Percentiles rank a stretch among this genome's conserved stretches.
Evolutionary conservation across 2,113 vertebrate species (phyloP).

Genomic region (Dromaius novaehollandiae): DNA sequence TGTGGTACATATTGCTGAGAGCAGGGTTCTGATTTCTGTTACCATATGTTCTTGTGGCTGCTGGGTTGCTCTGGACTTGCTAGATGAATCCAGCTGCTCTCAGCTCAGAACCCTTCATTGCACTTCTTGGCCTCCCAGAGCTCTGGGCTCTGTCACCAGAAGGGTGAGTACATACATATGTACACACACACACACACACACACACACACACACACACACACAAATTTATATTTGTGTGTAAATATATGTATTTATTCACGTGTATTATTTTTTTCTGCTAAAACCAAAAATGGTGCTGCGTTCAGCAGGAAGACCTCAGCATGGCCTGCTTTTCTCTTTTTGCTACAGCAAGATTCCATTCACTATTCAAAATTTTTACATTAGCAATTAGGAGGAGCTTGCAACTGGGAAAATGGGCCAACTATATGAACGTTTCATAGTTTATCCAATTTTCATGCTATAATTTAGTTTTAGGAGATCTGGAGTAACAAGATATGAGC

Average conservation of each 20-base stretch:
- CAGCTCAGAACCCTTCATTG: not conserved
- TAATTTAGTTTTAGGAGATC: conserved; percentile 39
- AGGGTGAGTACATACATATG: not conserved
- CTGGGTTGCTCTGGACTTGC: not conserved
- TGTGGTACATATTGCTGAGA: not conserved
- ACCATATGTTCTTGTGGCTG: not conserved
- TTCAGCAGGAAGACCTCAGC: not conserved
- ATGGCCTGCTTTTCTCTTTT: not conserved
- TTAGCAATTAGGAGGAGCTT: not conserved
- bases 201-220: too few species aligned
- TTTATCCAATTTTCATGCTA: conserved; percentile 45
- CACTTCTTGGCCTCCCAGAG: not conserved
- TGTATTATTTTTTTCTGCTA: not conserved
- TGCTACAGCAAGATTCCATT: not conserved
- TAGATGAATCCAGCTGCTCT: conserved; percentile 21
- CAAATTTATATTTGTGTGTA: not conserved
- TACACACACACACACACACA: not conserved
- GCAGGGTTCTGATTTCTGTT: not conserved
- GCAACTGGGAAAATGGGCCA: conserved; percentile 2
- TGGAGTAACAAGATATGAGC: conserved; percentile 33
- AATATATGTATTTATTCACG: not conserved
- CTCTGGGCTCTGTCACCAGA: not conserved
- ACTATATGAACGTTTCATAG: not conserved
- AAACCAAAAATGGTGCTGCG: not conserved
- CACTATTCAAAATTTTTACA: not conserved